Evolutionary conservation across 1,140 invertebrate genomes (phyloP).

Genomic region (Proctacanthus coquilletti): DNA sequence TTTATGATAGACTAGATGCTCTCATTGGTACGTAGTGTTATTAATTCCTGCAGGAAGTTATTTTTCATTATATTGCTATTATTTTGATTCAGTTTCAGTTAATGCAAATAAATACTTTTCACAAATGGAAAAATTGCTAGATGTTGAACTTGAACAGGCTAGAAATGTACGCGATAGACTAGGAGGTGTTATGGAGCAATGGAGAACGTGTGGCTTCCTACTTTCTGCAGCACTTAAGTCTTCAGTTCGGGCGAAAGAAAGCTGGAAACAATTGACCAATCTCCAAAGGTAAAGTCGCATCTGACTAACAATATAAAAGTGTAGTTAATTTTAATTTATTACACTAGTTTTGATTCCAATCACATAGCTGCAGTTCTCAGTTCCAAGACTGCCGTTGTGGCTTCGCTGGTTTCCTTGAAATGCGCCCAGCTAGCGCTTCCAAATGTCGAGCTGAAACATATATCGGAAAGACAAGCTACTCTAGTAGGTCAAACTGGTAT

Average conservation of each 20-base stretch:
- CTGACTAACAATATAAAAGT: no score
- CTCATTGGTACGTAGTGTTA: slow-evolving; percentile 13
- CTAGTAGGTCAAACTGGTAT: slow-evolving; percentile 25
- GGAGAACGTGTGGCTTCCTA: slow-evolving; percentile 24
- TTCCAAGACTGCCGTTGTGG: no score
- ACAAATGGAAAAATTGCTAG: slow-evolving; percentile 18
- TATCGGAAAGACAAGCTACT: slow-evolving; percentile 22
- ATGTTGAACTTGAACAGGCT: slow-evolving; percentile 23
- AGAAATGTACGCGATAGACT: slow-evolving; percentile 24
- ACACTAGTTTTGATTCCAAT: no score
- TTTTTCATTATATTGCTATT: not conserved
- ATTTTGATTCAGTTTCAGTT: not conserved
- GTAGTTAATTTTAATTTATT: no score
- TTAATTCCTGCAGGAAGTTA: not conserved
- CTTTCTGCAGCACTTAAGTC: slow-evolving; percentile 18
- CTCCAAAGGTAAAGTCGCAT: no score
- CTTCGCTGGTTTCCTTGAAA: slow-evolving; percentile 21
- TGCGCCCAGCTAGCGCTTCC: slow-evolving; percentile 23
- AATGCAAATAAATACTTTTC: not conserved
- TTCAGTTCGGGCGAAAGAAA: no score
- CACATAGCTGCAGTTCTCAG: no score
- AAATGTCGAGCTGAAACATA: slow-evolving; percentile 23
- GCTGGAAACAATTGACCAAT: no score
- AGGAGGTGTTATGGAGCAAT: slow-evolving; percentile 24
- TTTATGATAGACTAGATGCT: slow-evolving; percentile 25